Base-by-base conservation (phyloP, 2,888 invertebrate species). In the Ganaspis brasiliensis region DNA sequence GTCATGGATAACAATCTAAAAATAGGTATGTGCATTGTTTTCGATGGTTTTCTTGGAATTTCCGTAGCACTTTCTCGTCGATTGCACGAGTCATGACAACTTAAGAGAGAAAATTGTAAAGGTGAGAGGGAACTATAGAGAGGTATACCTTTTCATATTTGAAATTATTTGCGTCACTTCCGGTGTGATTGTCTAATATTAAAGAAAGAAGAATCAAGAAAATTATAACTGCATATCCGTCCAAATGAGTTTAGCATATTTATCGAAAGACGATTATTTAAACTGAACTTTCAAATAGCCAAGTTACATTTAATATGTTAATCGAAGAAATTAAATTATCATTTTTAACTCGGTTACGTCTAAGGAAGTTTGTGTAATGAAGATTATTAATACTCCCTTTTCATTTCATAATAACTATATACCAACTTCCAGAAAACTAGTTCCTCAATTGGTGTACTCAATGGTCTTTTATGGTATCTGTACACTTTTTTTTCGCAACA, bases 1-100 rank as follows among this genome's bases (percentile, higher is more conserved):
- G 31, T 31, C 16, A 35, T 35, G 31, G 2, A 35, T 35, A n/a
- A 35, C 10, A 10, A 31, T 31, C 35, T 59, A 59, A 31, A 59
- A 16, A 59, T 59, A 31, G 14, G 59, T n/a, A 9, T 35, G 10
- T 59, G n/a, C 31, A 59, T 59, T 59, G 31, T 59, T 59, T 59
- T 59, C 31, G 59, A 59, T 59, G 59, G n/a, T 26, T 31, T 59
- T 59, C 59, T 31, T n/a, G 59, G 59, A 35, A 59, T 59, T 59
- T 31, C 59, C 59, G 26, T 59, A 35, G 59, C 26, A 59, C 59
- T 59, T 59, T 59, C 59, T 35, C 59, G 35, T 59, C 59, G 59
- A 59, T 59, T 59, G 35, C 59, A 59, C 59, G 59, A 59, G 59
- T 59, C 59, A 59, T 59, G 59, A 59, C 59, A 35, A 59, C 16